phyloP scores from a whole-genome alignment of 2,113 vertebrate genomes.

The Psittacus erithacus region DNA sequence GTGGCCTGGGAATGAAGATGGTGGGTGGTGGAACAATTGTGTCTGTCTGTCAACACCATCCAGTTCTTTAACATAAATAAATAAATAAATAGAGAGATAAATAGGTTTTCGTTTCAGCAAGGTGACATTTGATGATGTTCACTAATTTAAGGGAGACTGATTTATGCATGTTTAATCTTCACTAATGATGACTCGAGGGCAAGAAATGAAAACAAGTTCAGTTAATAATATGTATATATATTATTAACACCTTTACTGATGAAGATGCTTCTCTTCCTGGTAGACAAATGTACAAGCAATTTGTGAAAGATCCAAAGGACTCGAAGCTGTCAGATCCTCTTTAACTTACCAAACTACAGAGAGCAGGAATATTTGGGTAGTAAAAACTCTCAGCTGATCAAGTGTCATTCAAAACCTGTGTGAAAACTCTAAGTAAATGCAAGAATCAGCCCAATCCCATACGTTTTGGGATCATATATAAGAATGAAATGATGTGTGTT shows the following conservation, averaged over 20 bases:
- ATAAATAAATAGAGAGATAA: not conserved
- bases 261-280: slow-evolving; percentile 13
- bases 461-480: not conserved
- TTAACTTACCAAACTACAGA: not conserved
- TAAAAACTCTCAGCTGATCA: not conserved
- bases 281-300: not conserved
- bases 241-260: slow-evolving; percentile 69
- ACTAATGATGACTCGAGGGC: slow-evolving; percentile 71
- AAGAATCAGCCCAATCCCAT: not conserved
- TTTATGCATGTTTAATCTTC: slow-evolving; percentile 73
- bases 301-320: not conserved
- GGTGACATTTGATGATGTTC: slow-evolving; percentile 67
- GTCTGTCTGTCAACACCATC: not conserved
- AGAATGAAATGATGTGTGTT: not conserved
- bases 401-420: not conserved
- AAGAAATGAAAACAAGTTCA: slow-evolving; percentile 69
- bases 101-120: slow-evolving; percentile 10
- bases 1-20: not conserved
- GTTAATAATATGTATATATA: slow-evolving; percentile 65
- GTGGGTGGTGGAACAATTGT: not conserved
- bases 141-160: slow-evolving; percentile 48
- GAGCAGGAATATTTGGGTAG: not conserved
- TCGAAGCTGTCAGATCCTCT: not conserved
- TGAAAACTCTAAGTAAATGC: not conserved
- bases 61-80: not conserved